These are phyloP conservation scores for Panzeria rudis DNA, from an alignment of 2,888 invertebrate species.

Conservation along the genomic window DNA sequence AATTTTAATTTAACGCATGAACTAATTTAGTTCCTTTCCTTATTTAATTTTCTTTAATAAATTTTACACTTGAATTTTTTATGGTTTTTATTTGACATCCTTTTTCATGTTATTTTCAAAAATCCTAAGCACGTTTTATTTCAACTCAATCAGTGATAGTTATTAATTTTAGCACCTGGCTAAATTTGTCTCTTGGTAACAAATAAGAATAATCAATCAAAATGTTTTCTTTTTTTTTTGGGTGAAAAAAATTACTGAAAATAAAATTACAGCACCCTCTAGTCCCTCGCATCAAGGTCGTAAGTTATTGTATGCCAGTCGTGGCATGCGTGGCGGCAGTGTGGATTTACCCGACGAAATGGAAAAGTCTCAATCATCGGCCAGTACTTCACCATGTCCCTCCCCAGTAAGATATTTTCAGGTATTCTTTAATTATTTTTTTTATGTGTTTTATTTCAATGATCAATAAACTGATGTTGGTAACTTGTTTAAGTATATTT, in stretches of 20 bases:
- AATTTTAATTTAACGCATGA: constrained; percentile 43
- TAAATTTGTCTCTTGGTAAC: not conserved
- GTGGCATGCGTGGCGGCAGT: constrained; percentile 95
- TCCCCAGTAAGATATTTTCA: constrained; percentile 89
- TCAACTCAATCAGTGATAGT: constrained; percentile 32
- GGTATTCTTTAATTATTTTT: constrained; percentile 78
- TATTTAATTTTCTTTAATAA: no score
- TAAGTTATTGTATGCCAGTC: constrained; percentile 89
- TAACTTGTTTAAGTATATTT: not conserved
- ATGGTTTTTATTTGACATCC: not conserved
- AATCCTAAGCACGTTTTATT: constrained; percentile 57
- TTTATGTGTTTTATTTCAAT: not conserved
- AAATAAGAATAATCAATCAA: constrained; percentile 27
- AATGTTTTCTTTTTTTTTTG: constrained; percentile 18
- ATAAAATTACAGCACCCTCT: constrained; percentile 89
- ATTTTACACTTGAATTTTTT: not conserved
- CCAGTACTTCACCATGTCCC: constrained; percentile 96
- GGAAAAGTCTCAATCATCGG: constrained; percentile 94
- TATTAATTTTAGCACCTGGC: constrained; percentile 38
- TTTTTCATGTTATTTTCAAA: not conserved
- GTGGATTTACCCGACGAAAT: constrained; percentile 96
- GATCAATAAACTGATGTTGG: not conserved
- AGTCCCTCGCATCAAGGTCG: constrained; percentile 95
- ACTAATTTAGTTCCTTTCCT: not conserved
- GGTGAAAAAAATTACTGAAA: constrained; percentile 47